These are phyloP conservation scores for Scortum barcoo DNA, from an alignment of 2,113 vertebrate species.

Conservation along the genomic window DNA sequence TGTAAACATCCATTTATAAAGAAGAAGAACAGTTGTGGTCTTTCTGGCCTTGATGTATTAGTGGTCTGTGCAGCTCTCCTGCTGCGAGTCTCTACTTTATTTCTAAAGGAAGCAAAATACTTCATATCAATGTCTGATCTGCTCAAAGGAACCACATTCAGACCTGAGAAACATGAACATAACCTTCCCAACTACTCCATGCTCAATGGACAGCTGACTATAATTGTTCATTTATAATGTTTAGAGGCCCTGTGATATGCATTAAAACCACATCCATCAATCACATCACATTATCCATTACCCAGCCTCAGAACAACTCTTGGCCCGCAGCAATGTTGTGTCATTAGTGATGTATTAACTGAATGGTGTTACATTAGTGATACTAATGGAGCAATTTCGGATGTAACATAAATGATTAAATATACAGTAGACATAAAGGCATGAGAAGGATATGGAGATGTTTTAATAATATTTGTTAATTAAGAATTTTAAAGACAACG, in stretches of 20 bases:
- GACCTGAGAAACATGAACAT: slow-evolving; percentile 5
- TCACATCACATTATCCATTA: slow-evolving; percentile 35
- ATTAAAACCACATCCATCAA: slow-evolving; percentile 45
- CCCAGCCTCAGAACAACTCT: neutral
- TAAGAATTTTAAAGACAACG: neutral
- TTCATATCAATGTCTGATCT: neutral
- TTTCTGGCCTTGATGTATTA: neutral
- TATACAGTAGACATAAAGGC: neutral
- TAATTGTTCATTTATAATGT: slow-evolving; percentile 15
- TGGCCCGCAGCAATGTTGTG: slow-evolving; percentile 8
- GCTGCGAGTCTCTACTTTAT: neutral
- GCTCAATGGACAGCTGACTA: slow-evolving; percentile 11
- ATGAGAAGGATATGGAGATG: neutral
- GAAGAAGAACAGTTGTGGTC: neutral
- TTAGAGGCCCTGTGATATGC: slow-evolving; percentile 14
- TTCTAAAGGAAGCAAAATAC: neutral
- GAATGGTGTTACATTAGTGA: neutral
- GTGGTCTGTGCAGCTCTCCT: neutral
- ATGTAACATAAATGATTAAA: neutral
- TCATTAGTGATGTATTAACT: slow-evolving; percentile 38
- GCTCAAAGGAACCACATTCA: neutral
- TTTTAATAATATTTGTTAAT: neutral
- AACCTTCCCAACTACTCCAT: slow-evolving; percentile 6
- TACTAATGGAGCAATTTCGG: slow-evolving; percentile 1
- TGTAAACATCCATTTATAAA: neutral